phyloP scores from a whole-genome alignment of 64 coral and sea anemone species.

The Catalaphyllia jardinei region DNA sequence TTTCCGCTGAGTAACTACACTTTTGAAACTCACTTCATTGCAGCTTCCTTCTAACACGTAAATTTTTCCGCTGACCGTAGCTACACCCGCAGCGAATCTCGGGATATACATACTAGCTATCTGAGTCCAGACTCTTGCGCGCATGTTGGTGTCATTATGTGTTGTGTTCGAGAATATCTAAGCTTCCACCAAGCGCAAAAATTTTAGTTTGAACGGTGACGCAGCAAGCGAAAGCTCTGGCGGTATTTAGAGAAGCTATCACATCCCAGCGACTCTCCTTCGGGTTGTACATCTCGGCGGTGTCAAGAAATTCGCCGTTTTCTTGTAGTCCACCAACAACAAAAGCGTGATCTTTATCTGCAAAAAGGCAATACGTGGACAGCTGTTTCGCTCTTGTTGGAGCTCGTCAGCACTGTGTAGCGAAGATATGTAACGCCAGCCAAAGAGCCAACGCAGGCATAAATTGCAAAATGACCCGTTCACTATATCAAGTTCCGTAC shows the following conservation, averaged over 20 bases:
- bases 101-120: slow-evolving; percentile 18
- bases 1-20: slow-evolving; percentile 28
- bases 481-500: too few relatives aligned
- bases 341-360: slow-evolving; percentile 48
- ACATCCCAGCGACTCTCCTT: slow-evolving; percentile 30
- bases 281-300: slow-evolving; percentile 56
- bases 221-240: slow-evolving; percentile 54
- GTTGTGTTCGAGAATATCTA: slow-evolving; percentile 17
- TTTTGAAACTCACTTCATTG: slow-evolving; percentile 4
- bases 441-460: too few relatives aligned
- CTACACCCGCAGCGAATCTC: slow-evolving; percentile 63
- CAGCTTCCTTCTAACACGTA: slow-evolving; percentile 48
- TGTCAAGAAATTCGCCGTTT: slow-evolving; percentile 42
- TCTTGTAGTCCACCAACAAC: slow-evolving; percentile 52
- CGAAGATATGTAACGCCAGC: too few relatives aligned
- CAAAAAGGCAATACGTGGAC: too few relatives aligned
- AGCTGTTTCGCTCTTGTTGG: too few relatives aligned
- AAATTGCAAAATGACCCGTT: too few relatives aligned
- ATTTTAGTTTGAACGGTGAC: slow-evolving; percentile 37
- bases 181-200: slow-evolving; percentile 44
- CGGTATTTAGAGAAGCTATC: slow-evolving; percentile 23
- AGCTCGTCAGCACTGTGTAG: too few relatives aligned
- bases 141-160: slow-evolving; percentile 14
- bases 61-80: slow-evolving; percentile 28
- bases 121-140: neutral